Conservation (phyloP, 2,888 invertebrate species). For the Tetramorium bicarinatum region DNA sequence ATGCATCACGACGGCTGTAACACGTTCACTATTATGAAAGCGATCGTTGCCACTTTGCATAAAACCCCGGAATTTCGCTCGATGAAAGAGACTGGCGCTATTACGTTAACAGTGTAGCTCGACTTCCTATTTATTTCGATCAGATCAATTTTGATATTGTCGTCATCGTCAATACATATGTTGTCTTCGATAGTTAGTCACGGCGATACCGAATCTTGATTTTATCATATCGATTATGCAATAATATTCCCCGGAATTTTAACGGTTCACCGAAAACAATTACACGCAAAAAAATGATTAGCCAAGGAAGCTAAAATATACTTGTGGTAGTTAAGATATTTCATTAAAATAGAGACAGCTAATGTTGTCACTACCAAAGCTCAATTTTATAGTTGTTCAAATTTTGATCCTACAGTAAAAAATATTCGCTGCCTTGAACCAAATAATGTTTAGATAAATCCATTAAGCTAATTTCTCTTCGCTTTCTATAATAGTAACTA, state of each 20-base stretch:
- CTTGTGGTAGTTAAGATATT: too few species aligned
- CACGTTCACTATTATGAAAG: constrained; percentile 47
- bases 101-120: background rate
- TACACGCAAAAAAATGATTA: too few species aligned
- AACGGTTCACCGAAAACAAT: background rate
- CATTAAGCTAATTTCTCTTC: too few species aligned
- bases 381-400: too few species aligned
- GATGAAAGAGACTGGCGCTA: constrained; percentile 23
- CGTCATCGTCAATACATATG: background rate
- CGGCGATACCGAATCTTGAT: background rate
- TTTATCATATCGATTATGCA: background rate
- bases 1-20: constrained; percentile 46
- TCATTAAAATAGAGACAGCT: too few species aligned
- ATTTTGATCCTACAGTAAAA: too few species aligned
- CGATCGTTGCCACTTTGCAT: constrained; percentile 37
- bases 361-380: too few species aligned
- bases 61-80: constrained; percentile 32
- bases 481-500: too few species aligned
- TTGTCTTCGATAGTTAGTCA: background rate
- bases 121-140: constrained; percentile 39
- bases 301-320: too few species aligned
- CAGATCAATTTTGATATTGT: background rate
- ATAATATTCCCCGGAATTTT: background rate
- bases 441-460: too few species aligned
- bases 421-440: too few species aligned